Evolutionary conservation across 2,113 vertebrate genomes (phyloP).

Genomic region (Gobiocypris rarus): DNA sequence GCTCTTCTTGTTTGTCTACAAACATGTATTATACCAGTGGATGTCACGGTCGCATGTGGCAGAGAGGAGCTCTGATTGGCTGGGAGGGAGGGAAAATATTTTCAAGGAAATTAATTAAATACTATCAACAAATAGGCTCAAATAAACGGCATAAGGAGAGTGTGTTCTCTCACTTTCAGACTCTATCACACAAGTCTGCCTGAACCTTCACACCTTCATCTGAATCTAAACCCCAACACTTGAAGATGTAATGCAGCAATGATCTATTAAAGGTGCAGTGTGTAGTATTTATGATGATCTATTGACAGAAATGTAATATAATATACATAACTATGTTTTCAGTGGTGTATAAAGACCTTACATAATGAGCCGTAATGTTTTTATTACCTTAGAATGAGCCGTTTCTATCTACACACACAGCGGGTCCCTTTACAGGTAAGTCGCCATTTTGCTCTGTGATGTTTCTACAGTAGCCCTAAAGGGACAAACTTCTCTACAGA

Average conservation of each 20-base stretch:
- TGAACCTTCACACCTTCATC: background rate
- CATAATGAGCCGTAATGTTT: no score
- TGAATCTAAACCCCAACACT: background rate
- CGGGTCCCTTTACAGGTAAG: no score
- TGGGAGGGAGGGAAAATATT: background rate
- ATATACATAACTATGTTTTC: no score
- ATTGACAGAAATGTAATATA: no score
- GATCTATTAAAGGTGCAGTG: background rate
- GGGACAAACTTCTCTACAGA: no score
- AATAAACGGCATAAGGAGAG: background rate
- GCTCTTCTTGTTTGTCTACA: constrained; percentile 29
- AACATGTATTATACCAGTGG: constrained; percentile 35
- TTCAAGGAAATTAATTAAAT: constrained; percentile 8
- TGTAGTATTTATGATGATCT: no score
- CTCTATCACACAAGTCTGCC: background rate
- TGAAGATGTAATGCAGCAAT: background rate
- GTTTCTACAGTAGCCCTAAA: no score
- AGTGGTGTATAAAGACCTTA: no score
- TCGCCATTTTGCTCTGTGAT: no score
- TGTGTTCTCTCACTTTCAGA: background rate
- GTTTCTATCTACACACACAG: no score
- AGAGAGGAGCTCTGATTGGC: background rate
- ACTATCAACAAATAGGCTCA: background rate
- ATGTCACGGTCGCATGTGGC: constrained; percentile 14
- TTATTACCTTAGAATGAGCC: no score